Conservation (phyloP, 2,888 invertebrate species). For the Metalampra italica region DNA sequence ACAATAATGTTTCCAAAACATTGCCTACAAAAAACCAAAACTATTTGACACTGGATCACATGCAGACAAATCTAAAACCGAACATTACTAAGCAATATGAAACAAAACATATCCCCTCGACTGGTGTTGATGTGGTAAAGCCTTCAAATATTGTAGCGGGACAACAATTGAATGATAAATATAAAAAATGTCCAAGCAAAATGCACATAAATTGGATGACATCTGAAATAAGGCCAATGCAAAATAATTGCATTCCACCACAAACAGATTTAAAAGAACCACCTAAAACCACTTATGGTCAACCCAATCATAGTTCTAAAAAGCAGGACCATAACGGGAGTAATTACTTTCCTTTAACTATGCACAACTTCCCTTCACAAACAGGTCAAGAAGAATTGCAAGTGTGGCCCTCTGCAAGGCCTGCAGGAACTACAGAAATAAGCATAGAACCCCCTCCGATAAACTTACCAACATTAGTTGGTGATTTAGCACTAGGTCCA, state of each 20-base stretch:
- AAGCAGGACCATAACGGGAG: constrained; percentile 56
- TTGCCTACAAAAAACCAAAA: constrained; percentile 52
- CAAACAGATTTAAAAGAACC: constrained; percentile 48
- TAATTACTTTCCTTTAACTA: constrained; percentile 64
- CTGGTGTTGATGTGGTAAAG: constrained; percentile 39
- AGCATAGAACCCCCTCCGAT: constrained; percentile 72
- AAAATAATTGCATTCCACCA: constrained; percentile 48
- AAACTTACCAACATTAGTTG: constrained; percentile 66
- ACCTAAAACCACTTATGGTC: constrained; percentile 46
- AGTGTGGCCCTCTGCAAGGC: constrained; percentile 64
- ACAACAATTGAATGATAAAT: constrained; percentile 55
- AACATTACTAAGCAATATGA: constrained; percentile 50
- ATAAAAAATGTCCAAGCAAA: constrained; percentile 66
- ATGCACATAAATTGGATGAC: constrained; percentile 77
- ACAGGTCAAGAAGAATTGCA: constrained; percentile 61
- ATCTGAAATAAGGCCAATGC: constrained; percentile 64
- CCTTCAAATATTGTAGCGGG: constrained; percentile 33
- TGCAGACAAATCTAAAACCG: constrained; percentile 40
- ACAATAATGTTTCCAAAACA: constrained; percentile 48
- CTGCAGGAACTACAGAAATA: constrained; percentile 67
- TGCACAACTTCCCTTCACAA: constrained; percentile 63
- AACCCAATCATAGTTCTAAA: constrained; percentile 41
- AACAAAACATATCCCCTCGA: constrained; percentile 38
- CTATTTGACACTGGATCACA: constrained; percentile 45
- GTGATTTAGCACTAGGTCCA: constrained; percentile 67